Base-by-base conservation (phyloP, 2,797 vertebrate species). In the Lagocephalus sceleratus region DNA sequence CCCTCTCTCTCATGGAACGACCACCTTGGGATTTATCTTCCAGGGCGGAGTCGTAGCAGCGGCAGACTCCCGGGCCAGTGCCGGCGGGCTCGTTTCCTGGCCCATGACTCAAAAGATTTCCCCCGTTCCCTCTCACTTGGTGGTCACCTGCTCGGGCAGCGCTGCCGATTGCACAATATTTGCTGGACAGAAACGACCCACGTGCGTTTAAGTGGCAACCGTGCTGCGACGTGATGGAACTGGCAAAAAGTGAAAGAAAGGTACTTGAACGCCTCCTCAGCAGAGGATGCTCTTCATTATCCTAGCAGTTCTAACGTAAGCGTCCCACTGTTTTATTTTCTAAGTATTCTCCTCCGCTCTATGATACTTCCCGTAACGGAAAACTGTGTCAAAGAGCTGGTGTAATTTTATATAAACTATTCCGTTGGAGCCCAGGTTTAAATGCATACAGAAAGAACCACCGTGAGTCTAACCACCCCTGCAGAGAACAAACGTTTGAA, bases 91-190 rank as follows among this genome's bases (percentile, higher is more conserved):
- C 2, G 90, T 94, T 39, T 83, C 73, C 2, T 91, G 92, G 54
- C 92, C 93, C 0, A 58, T 71, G 42, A 88, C 85, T 23, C 57
- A 82, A 25, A 96, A 96, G 81, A 86, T 94, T 47, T 87, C 81
- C 12, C 91, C 92, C 0, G 84, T 94, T 68, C 92, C 93, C 68
- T 91, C 75, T 32, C 93, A 94, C 70, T 82, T 94, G 52, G 77
- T 93, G 70, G 92, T 88, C 29, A 93, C 93, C 25, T 92, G 92
- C 1, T 95, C 93, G 0, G 94, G 93, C 8, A 93, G 93, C 0
- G 90, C 89, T 0, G 92, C 94, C 0, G 94, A 94, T 75, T 94
- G 93, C 26, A 85, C n/a, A n/a, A n/a, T 9, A 12, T 15, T 38
- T 12, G 14, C 15, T 35, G 11, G 41, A 50, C 47, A 11, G 15